Conservation (phyloP, 2,888 invertebrate species). For the Abrostola triplasia region DNA sequence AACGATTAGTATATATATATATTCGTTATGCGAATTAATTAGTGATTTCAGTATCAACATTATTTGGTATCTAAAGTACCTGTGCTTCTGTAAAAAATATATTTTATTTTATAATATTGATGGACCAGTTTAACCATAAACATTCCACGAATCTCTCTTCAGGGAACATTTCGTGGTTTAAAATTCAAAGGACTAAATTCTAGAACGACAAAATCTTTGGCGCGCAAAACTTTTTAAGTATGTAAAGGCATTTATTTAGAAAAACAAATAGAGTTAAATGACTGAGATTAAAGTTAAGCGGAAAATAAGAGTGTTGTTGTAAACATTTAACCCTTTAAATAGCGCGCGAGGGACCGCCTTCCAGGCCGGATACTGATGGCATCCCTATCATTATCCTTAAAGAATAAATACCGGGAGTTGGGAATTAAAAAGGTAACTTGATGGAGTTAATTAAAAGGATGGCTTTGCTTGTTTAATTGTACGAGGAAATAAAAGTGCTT, state of each 20-base stretch:
- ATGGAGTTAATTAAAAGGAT: conserved; percentile 51
- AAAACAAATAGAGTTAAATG: conserved; percentile 33
- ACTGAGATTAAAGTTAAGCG: conserved; percentile 41
- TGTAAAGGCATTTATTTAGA: conserved; percentile 12
- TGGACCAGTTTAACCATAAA: too few relatives aligned
- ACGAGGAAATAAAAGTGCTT: conserved; percentile 5
- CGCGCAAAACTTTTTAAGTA: neutral
- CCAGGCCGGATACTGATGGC: conserved; percentile 45
- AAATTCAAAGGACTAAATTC: neutral
- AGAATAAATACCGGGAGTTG: conserved; percentile 43
- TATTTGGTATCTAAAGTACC: neutral
- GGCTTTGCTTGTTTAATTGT: conserved; percentile 43
- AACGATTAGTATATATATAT: too few relatives aligned
- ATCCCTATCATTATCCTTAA: conserved; percentile 51
- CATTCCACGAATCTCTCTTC: too few relatives aligned
- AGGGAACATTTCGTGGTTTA: too few relatives aligned
- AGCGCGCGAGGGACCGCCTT: conserved; percentile 55
- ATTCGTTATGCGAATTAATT: neutral
- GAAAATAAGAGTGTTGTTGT: conserved; percentile 51
- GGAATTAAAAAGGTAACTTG: conserved; percentile 48
- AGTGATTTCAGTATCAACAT: neutral
- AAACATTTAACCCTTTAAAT: conserved; percentile 62
- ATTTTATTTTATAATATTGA: too few relatives aligned
- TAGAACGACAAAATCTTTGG: neutral
- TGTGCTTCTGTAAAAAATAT: neutral